Evolutionary conservation across 2,113 vertebrate species (phyloP), one percentile per base, ranked within the genome.

Genomic region (Camelus dromedarius): DNA sequence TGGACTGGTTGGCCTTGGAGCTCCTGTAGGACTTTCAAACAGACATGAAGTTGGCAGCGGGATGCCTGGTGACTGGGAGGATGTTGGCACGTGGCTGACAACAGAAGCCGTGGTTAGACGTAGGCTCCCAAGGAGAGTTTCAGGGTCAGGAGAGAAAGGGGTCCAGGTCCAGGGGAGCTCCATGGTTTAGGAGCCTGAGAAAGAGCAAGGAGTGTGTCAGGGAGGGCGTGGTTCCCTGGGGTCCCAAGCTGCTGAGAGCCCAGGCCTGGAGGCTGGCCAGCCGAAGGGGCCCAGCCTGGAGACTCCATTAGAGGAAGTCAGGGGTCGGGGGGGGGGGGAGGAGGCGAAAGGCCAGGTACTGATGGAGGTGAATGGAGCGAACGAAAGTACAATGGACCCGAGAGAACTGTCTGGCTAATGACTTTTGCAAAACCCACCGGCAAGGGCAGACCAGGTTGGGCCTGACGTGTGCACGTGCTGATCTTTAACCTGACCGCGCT

Each of bases 191-290:
- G 66, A 32, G 32, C 10, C 87, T 52, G 22, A 58, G 54, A 38
- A 13, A 24, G 35, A 35, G 42, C 58, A 66, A 20, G 48, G 81
- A 52, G 46, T 20, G 24, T 6, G 32, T 42, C 38, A 42, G 38
- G 16, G 32, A 20, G 22, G 16, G 9, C 0, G 2, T 30, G 4
- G 20, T 58, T 58, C 6, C 30, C 42, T 9, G 0, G 28, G 22
- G 8, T 42, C 14, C 56, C 56, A 58, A 20, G 56, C 48, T 9
- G 14, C 48, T 4, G 2, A 7, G 32, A 28, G 32, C 66, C 50
- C 58, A 35, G 46, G 32, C 24, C 70, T 62, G 56, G 5, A 7
- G 10, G 15, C 7, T 48, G 0, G 4, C 42, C 0, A 19, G 15
- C 19, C 7, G 56, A 20, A 58, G 22, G 19, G 56, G 56, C 18